Conservation (phyloP, 2,888 invertebrate species). For the Phrixothrix hirtus region DNA sequence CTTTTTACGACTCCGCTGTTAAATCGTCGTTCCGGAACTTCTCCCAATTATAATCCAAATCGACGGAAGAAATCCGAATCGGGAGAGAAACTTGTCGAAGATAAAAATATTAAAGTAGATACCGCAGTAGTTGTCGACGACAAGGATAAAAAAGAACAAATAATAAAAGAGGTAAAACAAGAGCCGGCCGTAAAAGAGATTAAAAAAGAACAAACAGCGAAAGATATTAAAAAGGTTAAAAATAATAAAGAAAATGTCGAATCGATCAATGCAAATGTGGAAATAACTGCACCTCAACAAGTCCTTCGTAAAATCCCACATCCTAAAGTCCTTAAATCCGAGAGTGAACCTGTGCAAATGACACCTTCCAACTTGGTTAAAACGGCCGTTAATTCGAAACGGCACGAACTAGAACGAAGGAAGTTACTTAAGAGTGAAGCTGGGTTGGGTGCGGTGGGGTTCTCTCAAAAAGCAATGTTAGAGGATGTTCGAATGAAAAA, state of each 20-base stretch:
- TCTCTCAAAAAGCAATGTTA: slow-evolving; percentile 39
- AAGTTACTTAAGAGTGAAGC: slow-evolving; percentile 57
- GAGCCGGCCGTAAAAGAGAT: background rate
- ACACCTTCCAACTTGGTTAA: slow-evolving; percentile 67
- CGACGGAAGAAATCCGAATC: slow-evolving; percentile 54
- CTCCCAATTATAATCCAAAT: slow-evolving; percentile 58
- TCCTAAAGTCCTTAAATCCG: slow-evolving; percentile 46
- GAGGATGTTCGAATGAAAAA: slow-evolving; percentile 55
- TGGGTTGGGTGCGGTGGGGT: slow-evolving; percentile 51
- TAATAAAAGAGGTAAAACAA: slow-evolving; percentile 1
- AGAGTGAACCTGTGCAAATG: slow-evolving; percentile 47
- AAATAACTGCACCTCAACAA: slow-evolving; percentile 31
- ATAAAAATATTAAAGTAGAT: background rate
- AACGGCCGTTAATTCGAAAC: slow-evolving; percentile 67
- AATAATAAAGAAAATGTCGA: background rate
- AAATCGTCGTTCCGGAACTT: slow-evolving; percentile 58
- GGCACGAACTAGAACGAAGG: slow-evolving; percentile 61
- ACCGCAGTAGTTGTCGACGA: background rate
- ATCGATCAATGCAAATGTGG: background rate
- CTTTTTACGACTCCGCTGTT: slow-evolving; percentile 74
- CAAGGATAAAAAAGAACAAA: background rate
- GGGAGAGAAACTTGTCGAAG: slow-evolving; percentile 22
- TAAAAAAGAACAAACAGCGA: too few species aligned
- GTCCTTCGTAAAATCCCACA: slow-evolving; percentile 45
- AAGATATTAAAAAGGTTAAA: slow-evolving; percentile 5